phyloP scores from a whole-genome alignment of 1,140 invertebrate species.

The Berghia stephanieae region DNA sequence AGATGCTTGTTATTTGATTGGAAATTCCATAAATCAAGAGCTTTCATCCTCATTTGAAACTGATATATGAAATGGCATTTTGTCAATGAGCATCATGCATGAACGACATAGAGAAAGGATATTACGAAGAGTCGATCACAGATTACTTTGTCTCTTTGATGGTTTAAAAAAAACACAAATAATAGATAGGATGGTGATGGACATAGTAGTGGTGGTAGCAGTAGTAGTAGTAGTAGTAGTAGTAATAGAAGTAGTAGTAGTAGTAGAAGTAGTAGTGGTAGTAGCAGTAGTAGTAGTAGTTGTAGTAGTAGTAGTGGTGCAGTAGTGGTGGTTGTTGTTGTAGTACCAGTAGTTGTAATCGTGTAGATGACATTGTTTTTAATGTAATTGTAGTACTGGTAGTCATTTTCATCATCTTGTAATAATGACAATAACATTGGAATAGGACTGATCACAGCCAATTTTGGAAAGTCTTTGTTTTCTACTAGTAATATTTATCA shows the following conservation, averaged over 20 bases:
- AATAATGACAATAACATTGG: neutral
- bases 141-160: constrained; percentile 27
- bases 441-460: neutral
- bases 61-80: neutral
- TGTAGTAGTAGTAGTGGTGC: too few species aligned
- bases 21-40: neutral
- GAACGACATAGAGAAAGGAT: too few species aligned
- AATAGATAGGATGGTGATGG: constrained; percentile 28
- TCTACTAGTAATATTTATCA: too few species aligned
- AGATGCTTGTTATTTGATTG: neutral
- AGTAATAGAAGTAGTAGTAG: neutral
- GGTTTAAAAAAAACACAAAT: constrained; percentile 37
- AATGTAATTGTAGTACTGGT: neutral
- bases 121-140: constrained; percentile 28
- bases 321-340: too few species aligned
- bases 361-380: neutral
- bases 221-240: constrained; percentile 32
- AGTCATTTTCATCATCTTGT: neutral
- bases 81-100: constrained; percentile 10
- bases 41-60: neutral
- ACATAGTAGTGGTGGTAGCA: constrained; percentile 38
- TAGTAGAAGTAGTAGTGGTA: neutral
- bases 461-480: too few species aligned
- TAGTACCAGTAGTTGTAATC: too few species aligned
- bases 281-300: too few species aligned